Percentiles rank a stretch among this genome's conserved stretches.
These are phyloP conservation scores for Caloenas nicobarica DNA, from an alignment of 2,113 vertebrate species.

Conservation along the genomic window DNA sequence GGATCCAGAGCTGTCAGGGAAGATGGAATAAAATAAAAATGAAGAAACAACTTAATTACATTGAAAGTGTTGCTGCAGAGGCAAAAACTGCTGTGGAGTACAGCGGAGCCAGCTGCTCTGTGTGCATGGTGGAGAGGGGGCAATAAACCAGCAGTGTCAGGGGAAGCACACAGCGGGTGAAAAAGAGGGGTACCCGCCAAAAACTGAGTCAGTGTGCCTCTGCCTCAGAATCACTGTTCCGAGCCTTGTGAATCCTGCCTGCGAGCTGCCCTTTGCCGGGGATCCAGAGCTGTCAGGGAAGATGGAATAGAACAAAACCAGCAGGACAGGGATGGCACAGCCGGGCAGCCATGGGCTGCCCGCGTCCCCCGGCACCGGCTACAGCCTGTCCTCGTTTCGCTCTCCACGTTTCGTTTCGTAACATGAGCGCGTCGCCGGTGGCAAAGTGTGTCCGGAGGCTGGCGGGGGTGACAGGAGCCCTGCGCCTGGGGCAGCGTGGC, in stretches of 20 bases:
- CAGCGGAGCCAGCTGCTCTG: background rate
- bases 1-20: background rate
- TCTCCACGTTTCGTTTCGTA: fast-evolving
- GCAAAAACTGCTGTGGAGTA: background rate
- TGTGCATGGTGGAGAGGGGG: fast-evolving
- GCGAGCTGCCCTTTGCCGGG: background rate
- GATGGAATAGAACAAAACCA: background rate
- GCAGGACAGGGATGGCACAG: fast-evolving
- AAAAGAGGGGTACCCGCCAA: background rate
- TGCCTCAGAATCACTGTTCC: background rate
- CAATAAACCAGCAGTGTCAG: fast-evolving
- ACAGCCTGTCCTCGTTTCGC: background rate
- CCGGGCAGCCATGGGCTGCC: fast-evolving
- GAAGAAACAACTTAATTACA: background rate
- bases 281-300: background rate
- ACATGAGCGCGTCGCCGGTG: background rate
- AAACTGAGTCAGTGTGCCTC: background rate
- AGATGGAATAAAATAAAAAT: background rate
- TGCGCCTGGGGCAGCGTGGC: background rate
- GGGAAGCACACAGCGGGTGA: background rate
- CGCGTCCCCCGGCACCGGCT: fast-evolving
- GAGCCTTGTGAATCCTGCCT: fast-evolving
- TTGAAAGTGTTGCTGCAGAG: background rate
- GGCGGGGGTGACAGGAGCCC: background rate
- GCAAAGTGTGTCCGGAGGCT: background rate